Conservation (phyloP, 1,140 invertebrate species). For the Dreissena polymorpha region DNA sequence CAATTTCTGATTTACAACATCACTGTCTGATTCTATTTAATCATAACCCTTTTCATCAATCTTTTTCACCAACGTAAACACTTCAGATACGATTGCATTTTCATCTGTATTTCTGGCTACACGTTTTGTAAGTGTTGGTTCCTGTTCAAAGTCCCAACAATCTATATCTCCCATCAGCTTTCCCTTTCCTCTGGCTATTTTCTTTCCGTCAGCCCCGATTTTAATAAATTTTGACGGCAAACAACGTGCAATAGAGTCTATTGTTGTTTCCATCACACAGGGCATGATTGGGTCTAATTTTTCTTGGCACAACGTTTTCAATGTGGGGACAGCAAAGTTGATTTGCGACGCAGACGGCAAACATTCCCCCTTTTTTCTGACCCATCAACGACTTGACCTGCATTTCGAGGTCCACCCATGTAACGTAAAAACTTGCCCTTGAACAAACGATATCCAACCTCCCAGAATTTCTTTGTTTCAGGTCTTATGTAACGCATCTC, state of each 20-base stretch:
- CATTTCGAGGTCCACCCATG: slow-evolving; percentile 46
- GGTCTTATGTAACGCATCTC: slow-evolving; percentile 44
- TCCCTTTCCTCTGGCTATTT: slow-evolving; percentile 24
- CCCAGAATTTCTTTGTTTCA: slow-evolving; percentile 49
- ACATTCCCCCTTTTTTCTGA: slow-evolving; percentile 1
- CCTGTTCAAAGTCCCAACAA: slow-evolving; percentile 6
- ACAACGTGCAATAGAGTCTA: slow-evolving; percentile 7
- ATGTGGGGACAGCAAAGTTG: slow-evolving; percentile 14
- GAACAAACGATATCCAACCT: slow-evolving; percentile 46
- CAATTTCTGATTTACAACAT: not conserved
- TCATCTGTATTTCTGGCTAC: not conserved
- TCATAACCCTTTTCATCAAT: slow-evolving; percentile 4
- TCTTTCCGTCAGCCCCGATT: slow-evolving; percentile 11
- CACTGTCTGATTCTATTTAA: not conserved
- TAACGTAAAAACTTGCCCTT: slow-evolving; percentile 54
- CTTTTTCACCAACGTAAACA: slow-evolving; percentile 4
- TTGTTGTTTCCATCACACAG: not conserved
- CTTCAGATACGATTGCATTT: not conserved
- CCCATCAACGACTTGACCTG: slow-evolving; percentile 18
- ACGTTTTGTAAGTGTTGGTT: not conserved
- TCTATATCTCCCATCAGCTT: slow-evolving; percentile 31
- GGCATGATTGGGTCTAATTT: slow-evolving; percentile 13
- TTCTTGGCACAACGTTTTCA: not conserved
- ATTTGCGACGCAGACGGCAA: not conserved
- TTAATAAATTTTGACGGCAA: not conserved